Evolutionary conservation across 1,140 invertebrate genomes (phyloP).

Genomic region (Armadillidium nasatum): DNA sequence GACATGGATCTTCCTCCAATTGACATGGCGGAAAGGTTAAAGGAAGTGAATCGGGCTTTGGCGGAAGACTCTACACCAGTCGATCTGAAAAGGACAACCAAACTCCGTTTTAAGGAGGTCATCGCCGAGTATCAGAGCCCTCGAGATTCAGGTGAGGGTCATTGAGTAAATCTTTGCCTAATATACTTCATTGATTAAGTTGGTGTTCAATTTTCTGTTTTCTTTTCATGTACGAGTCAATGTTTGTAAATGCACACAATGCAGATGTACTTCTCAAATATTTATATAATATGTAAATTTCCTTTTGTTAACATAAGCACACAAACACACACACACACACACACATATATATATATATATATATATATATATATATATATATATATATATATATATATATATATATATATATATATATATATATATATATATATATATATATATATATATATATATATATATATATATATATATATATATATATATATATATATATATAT

Average conservation of each 20-base stretch:
- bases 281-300: too few species aligned
- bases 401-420: not conserved
- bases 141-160: conserved; percentile 14
- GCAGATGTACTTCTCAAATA: too few species aligned
- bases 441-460: conserved; percentile 20
- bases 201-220: too few species aligned
- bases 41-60: conserved; percentile 36
- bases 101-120: conserved; percentile 34
- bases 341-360: conserved; percentile 34
- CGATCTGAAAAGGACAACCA: conserved; percentile 33
- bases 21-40: conserved; percentile 38
- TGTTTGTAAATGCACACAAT: too few species aligned
- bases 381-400: conserved; percentile 18
- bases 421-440: not conserved
- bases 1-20: conserved; percentile 33
- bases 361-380: conserved; percentile 33
- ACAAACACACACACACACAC: too few species aligned
- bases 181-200: too few species aligned
- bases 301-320: too few species aligned
- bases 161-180: too few species aligned
- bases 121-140: conserved; percentile 34
- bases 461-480: conserved; percentile 33
- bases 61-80: conserved; percentile 35
- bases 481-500: conserved; percentile 34
- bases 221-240: too few species aligned